Evolutionary conservation across 2,113 vertebrate species (phyloP).

Genomic region (Cynoglossus semilaevis): DNA sequence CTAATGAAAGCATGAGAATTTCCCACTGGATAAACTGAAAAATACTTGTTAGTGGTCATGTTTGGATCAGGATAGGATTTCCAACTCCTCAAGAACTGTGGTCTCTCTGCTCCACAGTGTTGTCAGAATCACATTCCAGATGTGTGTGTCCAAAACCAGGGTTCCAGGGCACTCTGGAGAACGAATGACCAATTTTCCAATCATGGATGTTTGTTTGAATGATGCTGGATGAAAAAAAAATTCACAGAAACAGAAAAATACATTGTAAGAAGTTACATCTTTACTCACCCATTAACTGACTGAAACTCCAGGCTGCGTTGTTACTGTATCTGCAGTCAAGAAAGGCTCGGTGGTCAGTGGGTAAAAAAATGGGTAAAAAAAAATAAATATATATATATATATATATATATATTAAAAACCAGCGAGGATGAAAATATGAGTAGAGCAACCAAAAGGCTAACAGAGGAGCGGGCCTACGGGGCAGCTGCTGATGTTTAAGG

Average conservation of each 20-base stretch:
- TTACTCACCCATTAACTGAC: no score
- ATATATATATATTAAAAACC: no score
- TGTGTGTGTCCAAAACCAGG: not conserved
- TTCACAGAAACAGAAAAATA: no score
- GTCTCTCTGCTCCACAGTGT: not conserved
- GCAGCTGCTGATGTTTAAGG: constrained; percentile 4
- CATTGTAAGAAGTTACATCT: no score
- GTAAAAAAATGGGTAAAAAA: not conserved
- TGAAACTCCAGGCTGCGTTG: no score
- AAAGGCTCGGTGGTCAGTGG: not conserved
- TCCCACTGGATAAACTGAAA: not conserved
- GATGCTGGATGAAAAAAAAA: no score
- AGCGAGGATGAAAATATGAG: not conserved
- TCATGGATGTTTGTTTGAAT: no score
- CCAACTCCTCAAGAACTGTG: not conserved
- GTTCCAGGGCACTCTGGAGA: not conserved
- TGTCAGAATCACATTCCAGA: not conserved
- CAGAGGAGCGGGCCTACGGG: not conserved
- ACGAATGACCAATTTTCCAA: not conserved
- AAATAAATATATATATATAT: no score
- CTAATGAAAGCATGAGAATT: not conserved
- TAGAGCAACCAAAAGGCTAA: not conserved
- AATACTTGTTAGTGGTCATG: not conserved
- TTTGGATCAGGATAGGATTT: not conserved
- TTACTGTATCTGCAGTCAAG: no score